phyloP scores from a whole-genome alignment of 2,797 vertebrate species.

The Fistularia tabacaria region DNA sequence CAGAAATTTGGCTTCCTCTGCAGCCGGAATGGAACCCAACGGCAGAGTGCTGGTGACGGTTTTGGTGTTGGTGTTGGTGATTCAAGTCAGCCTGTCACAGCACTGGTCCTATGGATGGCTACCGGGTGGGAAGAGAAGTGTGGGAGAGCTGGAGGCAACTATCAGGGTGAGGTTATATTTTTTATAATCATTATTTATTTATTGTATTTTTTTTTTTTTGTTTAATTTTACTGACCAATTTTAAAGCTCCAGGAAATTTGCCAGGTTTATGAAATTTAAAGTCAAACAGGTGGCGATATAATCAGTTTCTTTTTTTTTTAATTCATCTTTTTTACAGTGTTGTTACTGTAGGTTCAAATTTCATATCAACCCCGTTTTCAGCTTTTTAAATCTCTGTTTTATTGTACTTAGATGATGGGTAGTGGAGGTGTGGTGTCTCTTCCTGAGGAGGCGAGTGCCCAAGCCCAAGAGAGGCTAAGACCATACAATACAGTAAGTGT shows the following conservation, averaged over 20 bases:
- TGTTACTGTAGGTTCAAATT: conserved; percentile 21
- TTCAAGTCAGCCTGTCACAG: conserved; percentile 72
- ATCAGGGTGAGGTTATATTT: conserved; percentile 64
- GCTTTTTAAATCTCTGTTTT: conserved; percentile 37
- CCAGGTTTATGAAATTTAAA: conserved; percentile 25
- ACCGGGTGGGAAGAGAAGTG: conserved; percentile 78
- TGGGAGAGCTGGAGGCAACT: conserved; percentile 74
- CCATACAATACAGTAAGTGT: conserved; percentile 73
- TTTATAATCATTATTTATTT: neutral
- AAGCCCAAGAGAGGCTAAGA: conserved; percentile 67
- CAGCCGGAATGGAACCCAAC: conserved; percentile 69
- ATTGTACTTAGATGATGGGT: conserved; percentile 71
- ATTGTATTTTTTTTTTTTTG: neutral
- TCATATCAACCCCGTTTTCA: conserved; percentile 14
- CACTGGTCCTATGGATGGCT: conserved; percentile 82
- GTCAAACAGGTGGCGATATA: conserved; percentile 6
- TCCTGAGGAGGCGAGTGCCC: conserved; percentile 68
- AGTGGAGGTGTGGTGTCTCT: conserved; percentile 68
- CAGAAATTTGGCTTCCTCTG: conserved; percentile 44
- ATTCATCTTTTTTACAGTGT: neutral
- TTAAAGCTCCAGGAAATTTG: conserved; percentile 24
- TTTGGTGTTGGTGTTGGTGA: conserved; percentile 70
- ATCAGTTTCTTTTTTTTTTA: neutral
- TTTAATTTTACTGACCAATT: neutral
- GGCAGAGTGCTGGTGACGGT: conserved; percentile 67